Percentiles rank a stretch among this genome's conserved stretches.
phyloP scores from a whole-genome alignment of 2,113 vertebrate genomes.

The Cynoglossus semilaevis region DNA sequence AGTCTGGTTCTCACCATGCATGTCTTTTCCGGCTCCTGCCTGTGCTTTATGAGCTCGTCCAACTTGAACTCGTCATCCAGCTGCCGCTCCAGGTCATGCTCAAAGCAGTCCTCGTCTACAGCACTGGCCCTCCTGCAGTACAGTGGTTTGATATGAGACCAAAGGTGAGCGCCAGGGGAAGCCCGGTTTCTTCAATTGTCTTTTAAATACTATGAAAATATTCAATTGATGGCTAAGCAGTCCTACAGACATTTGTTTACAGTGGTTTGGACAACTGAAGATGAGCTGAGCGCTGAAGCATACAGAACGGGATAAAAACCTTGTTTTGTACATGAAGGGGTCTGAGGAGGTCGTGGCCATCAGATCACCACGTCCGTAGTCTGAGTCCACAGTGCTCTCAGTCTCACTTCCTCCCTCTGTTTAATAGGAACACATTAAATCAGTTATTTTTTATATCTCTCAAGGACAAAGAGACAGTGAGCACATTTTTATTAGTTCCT shows the following conservation, averaged over 20 bases:
- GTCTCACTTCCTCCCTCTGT: slow-evolving; percentile 90
- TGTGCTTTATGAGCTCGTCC: slow-evolving; percentile 90
- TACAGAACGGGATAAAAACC: slow-evolving; percentile 64
- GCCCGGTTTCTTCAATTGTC: too few species aligned
- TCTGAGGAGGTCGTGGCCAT: slow-evolving; percentile 84
- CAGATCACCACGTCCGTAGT: slow-evolving; percentile 84
- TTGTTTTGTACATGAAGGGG: slow-evolving; percentile 85
- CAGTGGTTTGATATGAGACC: slow-evolving; percentile 1
- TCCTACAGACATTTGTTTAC: too few species aligned
- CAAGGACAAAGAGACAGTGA: neutral
- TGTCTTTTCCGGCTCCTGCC: slow-evolving; percentile 83
- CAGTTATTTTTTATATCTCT: neutral
- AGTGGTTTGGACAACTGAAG: too few species aligned
- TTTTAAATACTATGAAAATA: too few species aligned
- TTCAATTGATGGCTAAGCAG: too few species aligned
- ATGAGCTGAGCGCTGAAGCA: neutral
- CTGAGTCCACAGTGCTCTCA: slow-evolving; percentile 87
- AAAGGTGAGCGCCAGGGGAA: neutral
- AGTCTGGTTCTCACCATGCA: slow-evolving; percentile 80
- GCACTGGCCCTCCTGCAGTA: slow-evolving; percentile 74
- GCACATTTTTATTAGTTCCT: slow-evolving; percentile 23
- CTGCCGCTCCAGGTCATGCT: slow-evolving; percentile 87
- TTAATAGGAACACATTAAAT: neutral
- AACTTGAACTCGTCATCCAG: slow-evolving; percentile 88
- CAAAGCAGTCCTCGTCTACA: slow-evolving; percentile 84